These are phyloP conservation scores for Nephrotoma appendiculata DNA, from an alignment of 2,888 invertebrate genomes.

Conservation along the genomic window DNA sequence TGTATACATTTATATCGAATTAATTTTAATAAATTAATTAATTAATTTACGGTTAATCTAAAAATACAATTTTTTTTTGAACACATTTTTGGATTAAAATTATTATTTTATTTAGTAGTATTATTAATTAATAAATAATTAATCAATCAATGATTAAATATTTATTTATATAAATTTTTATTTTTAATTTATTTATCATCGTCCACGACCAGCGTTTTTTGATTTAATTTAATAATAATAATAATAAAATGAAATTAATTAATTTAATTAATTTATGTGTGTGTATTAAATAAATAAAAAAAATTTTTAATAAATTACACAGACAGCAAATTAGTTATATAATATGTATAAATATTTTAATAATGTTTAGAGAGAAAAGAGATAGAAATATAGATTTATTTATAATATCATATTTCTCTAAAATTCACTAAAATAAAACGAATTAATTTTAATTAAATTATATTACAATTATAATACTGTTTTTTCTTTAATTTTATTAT, in stretches of 20 bases:
- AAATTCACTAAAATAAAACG: not conserved
- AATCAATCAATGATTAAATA: not conserved
- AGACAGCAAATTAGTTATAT: not conserved
- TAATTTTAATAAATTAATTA: not conserved
- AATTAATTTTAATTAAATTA: not conserved
- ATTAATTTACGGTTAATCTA: not conserved
- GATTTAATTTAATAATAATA: not conserved
- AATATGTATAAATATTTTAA: not conserved
- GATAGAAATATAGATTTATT: not conserved
- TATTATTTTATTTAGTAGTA: not conserved
- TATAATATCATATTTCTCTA: not conserved
- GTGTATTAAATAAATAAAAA: not conserved
- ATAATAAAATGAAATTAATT: not conserved
- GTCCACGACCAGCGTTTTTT: not conserved
- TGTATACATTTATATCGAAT: not conserved
- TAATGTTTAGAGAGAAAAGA: not conserved
- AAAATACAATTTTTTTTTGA: not conserved
- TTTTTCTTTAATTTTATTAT: not conserved
- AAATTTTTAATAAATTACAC: not conserved
- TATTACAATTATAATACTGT: not conserved
- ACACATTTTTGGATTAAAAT: not conserved
- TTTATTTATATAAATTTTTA: not conserved
- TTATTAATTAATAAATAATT: not conserved
- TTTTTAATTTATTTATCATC: not conserved
- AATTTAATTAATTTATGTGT: not conserved